phyloP scores from a whole-genome alignment of 2,113 vertebrate genomes.

The Hippocampus zosterae region DNA sequence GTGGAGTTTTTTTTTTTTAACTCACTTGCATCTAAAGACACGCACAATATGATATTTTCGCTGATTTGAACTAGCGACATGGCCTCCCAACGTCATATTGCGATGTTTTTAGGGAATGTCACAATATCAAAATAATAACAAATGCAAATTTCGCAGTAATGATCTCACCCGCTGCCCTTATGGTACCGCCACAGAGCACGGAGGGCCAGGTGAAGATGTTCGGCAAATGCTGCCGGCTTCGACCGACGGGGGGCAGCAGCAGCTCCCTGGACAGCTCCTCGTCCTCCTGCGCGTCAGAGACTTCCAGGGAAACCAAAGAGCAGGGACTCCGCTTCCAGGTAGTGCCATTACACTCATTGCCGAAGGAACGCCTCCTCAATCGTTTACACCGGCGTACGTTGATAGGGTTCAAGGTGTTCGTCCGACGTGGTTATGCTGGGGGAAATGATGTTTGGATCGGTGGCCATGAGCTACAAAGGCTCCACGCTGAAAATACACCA shows the following conservation, averaged over 20 bases:
- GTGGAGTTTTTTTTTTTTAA: neutral
- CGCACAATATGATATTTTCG: too few species aligned
- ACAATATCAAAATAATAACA: too few species aligned
- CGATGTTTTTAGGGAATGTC: too few species aligned
- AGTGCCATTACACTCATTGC: slow-evolving; percentile 3
- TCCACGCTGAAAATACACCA: slow-evolving; percentile 98
- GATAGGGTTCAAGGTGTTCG: slow-evolving; percentile 83
- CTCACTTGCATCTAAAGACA: neutral
- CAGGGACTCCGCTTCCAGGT: slow-evolving; percentile 89
- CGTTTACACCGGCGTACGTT: neutral
- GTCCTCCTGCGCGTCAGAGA: slow-evolving; percentile 83
- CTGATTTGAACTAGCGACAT: too few species aligned
- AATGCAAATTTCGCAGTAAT: neutral
- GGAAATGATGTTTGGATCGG: slow-evolving; percentile 99
- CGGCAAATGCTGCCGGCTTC: slow-evolving; percentile 90
- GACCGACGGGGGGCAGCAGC: slow-evolving; percentile 88
- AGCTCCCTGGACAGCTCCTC: slow-evolving; percentile 94
- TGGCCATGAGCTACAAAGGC: slow-evolving; percentile 99
- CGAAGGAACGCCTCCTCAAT: neutral
- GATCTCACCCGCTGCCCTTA: neutral
- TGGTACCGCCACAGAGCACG: slow-evolving; percentile 70
- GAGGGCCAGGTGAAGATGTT: slow-evolving; percentile 88
- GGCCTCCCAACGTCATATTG: too few species aligned
- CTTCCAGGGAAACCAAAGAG: slow-evolving; percentile 73
- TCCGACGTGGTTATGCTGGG: slow-evolving; percentile 97